Percentiles rank a stretch among this genome's conserved stretches.
Conservation (phyloP, 2,888 invertebrate genomes). For the Orthonychiurus folsomi region DNA sequence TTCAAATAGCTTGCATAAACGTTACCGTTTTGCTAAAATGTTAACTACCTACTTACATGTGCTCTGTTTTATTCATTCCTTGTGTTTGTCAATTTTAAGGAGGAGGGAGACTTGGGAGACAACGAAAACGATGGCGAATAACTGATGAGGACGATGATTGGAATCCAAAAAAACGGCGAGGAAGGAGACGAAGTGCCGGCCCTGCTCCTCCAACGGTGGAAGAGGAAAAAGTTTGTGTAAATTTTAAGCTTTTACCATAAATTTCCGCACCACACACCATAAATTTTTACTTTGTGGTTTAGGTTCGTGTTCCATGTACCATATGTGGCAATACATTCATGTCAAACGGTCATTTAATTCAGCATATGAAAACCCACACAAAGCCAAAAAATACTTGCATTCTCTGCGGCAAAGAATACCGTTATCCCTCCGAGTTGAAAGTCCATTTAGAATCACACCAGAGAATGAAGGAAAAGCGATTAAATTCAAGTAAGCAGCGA, state of each 20-base stretch:
- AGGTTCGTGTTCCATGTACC: neutral
- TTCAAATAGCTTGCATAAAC: no score
- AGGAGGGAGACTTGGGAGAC: no score
- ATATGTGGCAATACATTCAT: slow-evolving; percentile 6
- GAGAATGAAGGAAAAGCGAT: neutral
- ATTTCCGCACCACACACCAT: no score
- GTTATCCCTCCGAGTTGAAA: slow-evolving; percentile 9
- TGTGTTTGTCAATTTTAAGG: no score
- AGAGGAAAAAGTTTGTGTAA: neutral
- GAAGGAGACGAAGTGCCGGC: neutral
- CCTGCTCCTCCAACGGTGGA: neutral
- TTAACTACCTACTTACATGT: no score
- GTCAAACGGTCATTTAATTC: slow-evolving; percentile 6
- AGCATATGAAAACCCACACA: slow-evolving; percentile 11
- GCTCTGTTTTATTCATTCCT: no score
- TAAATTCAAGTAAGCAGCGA: neutral
- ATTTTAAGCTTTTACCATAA: neutral
- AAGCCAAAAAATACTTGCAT: neutral
- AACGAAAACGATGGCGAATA: neutral
- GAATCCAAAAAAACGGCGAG: neutral
- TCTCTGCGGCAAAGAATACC: neutral
- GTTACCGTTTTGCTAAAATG: no score
- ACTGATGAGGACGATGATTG: slow-evolving; percentile 2
- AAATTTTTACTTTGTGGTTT: no score
- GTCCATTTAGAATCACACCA: slow-evolving; percentile 1